Evolutionary conservation across 2,113 vertebrate genomes (phyloP).

Genomic region (Scolopax mira): DNA sequence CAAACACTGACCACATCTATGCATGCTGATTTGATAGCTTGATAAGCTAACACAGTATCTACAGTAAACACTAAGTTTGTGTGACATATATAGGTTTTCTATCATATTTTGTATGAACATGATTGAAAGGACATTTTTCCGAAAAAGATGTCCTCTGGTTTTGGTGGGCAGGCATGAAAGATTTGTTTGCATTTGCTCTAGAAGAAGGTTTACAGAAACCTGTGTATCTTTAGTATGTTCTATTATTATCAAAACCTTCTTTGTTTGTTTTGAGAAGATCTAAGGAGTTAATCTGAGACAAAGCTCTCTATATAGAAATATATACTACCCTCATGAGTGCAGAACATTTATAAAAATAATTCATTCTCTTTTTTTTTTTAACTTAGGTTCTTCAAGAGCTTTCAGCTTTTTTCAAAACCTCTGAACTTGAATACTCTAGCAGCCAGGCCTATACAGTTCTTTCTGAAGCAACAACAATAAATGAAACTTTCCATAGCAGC

Average conservation of each 20-base stretch:
- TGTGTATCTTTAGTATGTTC: neutral
- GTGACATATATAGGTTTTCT: neutral
- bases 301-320: neutral
- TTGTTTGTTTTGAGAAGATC: neutral
- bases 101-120: neutral
- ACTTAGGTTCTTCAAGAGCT: neutral
- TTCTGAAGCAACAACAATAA: neutral
- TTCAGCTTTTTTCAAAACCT: neutral
- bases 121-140: neutral
- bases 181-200: neutral
- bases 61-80: neutral
- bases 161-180: neutral
- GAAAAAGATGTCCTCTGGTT: neutral
- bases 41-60: neutral
- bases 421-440: neutral
- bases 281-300: neutral
- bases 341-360: neutral
- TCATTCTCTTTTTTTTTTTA: fast-evolving
- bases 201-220: neutral
- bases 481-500: neutral
- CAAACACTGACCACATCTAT: neutral
- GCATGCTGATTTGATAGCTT: neutral
- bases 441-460: neutral
- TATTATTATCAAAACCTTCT: neutral
- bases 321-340: neutral